Percentiles rank a stretch among this genome's conserved stretches.
Evolutionary conservation across 2,888 invertebrate genomes (phyloP).

Genomic region (Oegoconia quadripuncta): DNA sequence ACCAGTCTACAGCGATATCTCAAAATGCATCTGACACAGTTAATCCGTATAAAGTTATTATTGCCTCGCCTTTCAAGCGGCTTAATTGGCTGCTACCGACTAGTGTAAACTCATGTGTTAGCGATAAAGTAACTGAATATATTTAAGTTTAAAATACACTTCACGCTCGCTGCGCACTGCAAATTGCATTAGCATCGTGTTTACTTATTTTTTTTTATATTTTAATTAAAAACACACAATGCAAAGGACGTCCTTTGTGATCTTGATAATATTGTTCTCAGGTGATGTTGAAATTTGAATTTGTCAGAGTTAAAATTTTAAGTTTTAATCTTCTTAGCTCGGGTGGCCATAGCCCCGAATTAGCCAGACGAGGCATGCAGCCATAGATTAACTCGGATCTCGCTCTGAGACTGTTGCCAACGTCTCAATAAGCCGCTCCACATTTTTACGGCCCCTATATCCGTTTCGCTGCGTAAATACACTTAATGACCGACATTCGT

Average conservation of each 20-base stretch:
- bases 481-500: constrained; percentile 76
- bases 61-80: constrained; percentile 59
- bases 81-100: constrained; percentile 66
- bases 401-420: constrained; percentile 58
- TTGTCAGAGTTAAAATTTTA: constrained; percentile 46
- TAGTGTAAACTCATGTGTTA: constrained; percentile 60
- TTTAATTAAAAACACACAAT: constrained; percentile 52
- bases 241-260: constrained; percentile 54
- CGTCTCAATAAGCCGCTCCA: constrained; percentile 72
- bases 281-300: constrained; percentile 57
- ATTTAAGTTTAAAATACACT: constrained; percentile 52
- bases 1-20: constrained; percentile 50
- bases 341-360: constrained; percentile 39
- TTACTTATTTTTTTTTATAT: constrained; percentile 60
- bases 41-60: constrained; percentile 72
- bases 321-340: constrained; percentile 40
- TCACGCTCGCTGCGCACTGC: constrained; percentile 50
- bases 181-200: constrained; percentile 51
- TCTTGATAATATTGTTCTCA: constrained; percentile 57
- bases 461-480: constrained; percentile 76
- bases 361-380: constrained; percentile 47
- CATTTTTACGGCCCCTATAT: constrained; percentile 73
- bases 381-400: constrained; percentile 61
- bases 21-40: constrained; percentile 65
- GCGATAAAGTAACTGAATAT: constrained; percentile 63